phyloP scores from a whole-genome alignment of 2,797 vertebrate species.

The Manis javanica region DNA sequence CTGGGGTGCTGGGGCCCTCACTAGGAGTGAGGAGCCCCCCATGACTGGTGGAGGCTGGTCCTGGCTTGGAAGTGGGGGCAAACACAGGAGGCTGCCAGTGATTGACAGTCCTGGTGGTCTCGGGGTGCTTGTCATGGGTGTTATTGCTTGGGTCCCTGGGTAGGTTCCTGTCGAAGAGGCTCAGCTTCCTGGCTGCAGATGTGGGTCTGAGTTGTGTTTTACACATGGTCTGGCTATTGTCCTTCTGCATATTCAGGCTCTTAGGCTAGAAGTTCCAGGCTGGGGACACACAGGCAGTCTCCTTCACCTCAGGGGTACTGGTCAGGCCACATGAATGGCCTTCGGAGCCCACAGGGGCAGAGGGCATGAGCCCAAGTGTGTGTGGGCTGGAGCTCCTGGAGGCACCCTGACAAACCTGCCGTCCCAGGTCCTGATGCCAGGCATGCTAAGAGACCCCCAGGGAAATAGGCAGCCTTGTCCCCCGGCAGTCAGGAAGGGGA shows the following conservation, averaged over 20 bases:
- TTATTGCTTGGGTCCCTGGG: neutral
- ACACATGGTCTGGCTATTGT: rapidly evolving
- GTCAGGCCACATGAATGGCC: neutral
- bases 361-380: neutral
- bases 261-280: neutral
- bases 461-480: neutral
- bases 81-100: neutral
- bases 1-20: no score
- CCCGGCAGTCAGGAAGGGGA: rapidly evolving
- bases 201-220: neutral
- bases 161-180: neutral
- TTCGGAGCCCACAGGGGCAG: neutral
- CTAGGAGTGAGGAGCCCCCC: neutral
- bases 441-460: neutral
- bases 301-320: no score
- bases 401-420: neutral
- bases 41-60: neutral
- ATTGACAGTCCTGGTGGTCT: neutral
- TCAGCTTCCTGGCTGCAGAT: neutral
- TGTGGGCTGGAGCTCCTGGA: neutral
- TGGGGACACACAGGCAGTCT: neutral
- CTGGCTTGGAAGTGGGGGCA: neutral
- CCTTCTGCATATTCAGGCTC: neutral
- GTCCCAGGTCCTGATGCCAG: neutral
- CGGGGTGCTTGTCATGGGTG: rapidly evolving